Base-by-base conservation (phyloP, 2,888 invertebrate species). In the Lampropteryx suffumata region DNA sequence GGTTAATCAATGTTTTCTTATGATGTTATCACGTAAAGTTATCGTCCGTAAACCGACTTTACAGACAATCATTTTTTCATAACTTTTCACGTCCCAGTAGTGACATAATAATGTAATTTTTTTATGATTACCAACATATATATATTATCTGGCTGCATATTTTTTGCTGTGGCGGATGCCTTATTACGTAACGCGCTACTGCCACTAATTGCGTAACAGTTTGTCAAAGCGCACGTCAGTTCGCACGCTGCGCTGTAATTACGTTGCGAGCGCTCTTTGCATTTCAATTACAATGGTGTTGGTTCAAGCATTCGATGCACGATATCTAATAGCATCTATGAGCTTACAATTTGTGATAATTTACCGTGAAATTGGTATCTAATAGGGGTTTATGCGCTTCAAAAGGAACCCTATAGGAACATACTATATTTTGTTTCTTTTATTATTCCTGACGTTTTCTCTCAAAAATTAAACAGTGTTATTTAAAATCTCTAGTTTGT, bases 171-270 rank as follows among this genome's bases (percentile, higher is more conserved):
- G 13, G 17, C 34, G 35, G 29, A 45, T 35, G 45, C 51, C 69
- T 66, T 74, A 74, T 73, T 73, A 71, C 69, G 66, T 64, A 72
- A 64, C 59, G 51, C 64, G 57, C 64, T 57, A 71, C 69, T 65
- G 65, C 61, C 66, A 57, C 59, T 60, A 63, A 63, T 67, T 65
- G 62, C 62, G 70, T 70, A 71, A 73, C 72, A 71, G 69, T 75
- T 72, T 74, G 76, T 75, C 74, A 76, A 71, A 74, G 68, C 67
- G 64, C 65, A 61, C 65, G 66, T 69, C 59, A 64, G 58, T 62
- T 64, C 63, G 58, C 64, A 56, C 51, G 64, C 56, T 57, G 59
- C 59, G 61, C 58, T 58, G 66, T 70, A 70, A 75, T 73, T 72
- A 72, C 67, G 65, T 58, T 58, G 51, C 62, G 64, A 64, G 61